A percentile compares a stretch with the other conserved stretches of the same genome.
phyloP scores from a whole-genome alignment of 2,888 invertebrate genomes.

The Antheraea yamamai region DNA sequence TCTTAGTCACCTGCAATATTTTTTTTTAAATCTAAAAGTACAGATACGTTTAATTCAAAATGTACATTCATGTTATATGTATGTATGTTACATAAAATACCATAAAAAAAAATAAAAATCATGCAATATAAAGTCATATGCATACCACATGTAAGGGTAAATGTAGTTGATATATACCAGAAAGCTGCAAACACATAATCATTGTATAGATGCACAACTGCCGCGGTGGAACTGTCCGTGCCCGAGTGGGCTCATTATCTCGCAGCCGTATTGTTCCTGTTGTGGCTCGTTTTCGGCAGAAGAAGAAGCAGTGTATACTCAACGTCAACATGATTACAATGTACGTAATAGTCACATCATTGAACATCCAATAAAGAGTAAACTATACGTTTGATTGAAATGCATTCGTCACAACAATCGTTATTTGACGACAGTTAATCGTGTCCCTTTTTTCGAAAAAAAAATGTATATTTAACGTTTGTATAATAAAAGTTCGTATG shows the following conservation, averaged over 20 bases:
- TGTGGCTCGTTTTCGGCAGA: slow-evolving; percentile 69
- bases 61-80: too few species aligned
- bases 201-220: slow-evolving; percentile 73
- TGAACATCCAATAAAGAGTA: background rate
- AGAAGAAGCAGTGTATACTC: slow-evolving; percentile 60
- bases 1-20: too few species aligned
- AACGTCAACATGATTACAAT: slow-evolving; percentile 54
- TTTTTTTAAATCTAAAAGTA: too few species aligned
- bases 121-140: background rate
- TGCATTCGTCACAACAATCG: background rate
- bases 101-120: background rate
- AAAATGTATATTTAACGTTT: background rate
- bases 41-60: too few species aligned
- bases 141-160: slow-evolving; percentile 54
- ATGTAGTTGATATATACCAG: slow-evolving; percentile 26
- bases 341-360: slow-evolving; percentile 47
- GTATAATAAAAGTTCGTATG: background rate
- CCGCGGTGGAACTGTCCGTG: slow-evolving; percentile 71
- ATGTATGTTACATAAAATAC: too few species aligned
- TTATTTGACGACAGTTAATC: background rate
- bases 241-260: slow-evolving; percentile 77
- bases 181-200: slow-evolving; percentile 39
- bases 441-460: background rate
- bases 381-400: background rate
- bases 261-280: slow-evolving; percentile 67